Base-by-base conservation (phyloP, 2,888 invertebrate species). In the Crocallis elinguaria region DNA sequence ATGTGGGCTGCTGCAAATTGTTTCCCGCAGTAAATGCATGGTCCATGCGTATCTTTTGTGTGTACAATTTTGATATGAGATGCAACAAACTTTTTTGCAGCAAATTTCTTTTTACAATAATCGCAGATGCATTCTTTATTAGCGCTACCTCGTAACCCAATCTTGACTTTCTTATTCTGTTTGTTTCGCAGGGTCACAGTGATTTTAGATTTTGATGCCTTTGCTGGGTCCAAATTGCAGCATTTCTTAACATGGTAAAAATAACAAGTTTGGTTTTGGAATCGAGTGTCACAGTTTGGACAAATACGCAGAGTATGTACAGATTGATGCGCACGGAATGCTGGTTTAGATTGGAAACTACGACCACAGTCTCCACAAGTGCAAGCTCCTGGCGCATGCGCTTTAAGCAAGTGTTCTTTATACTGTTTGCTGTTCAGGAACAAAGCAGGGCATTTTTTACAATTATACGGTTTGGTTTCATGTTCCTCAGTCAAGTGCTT, bases 1-100 rank as follows among this genome's bases (percentile, higher is more conserved):
- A 90, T 89, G 38, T 84, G 85, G 0, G 88, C 89, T 0, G 86
- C 75, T 0, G 89, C 86, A 0, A 86, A 67, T 0, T 73, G 33
- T 55, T 89, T 89, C 0, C 88, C 89, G 11, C 90, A 90, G 57
- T 84, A 75, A 0, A 66, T 55, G 45, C 90, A 90, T 0, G 88
- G 84, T 14, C 70, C 66, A 36, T 89, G 89, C 0, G 89, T 88
- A 30, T 79, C 82, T 52, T 81, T 88, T 57, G 76, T 75, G 43
- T 90, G 90, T 0, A 89, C 88, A 6, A 85, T 88, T 59, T 86
- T 83, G n/a, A 90, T 89, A 19, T 90, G 90, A 0, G 89, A 84
- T 0, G 75, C 67, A 0, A 90, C 73, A 42, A 82, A 86, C 23
- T 81, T 87, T 57, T 86, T 89, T 0, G 79, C 83, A 0, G 82